These are phyloP conservation scores for Pseudococcus longispinus DNA, from an alignment of 2,888 invertebrate species.

Conservation along the genomic window DNA sequence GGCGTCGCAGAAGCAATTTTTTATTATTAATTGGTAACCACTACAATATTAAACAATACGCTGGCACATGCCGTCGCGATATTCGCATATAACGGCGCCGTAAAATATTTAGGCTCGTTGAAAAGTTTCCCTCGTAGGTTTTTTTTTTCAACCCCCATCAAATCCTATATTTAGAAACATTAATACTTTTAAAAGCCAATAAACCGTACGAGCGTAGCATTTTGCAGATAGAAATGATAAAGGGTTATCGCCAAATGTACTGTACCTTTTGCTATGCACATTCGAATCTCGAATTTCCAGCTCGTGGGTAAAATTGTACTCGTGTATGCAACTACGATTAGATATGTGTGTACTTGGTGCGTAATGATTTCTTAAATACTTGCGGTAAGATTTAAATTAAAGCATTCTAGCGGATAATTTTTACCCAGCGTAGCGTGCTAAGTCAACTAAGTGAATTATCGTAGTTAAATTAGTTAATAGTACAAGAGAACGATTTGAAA, in stretches of 20 bases:
- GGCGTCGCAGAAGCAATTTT: not conserved
- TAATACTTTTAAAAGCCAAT: conserved; percentile 31
- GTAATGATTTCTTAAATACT: not conserved
- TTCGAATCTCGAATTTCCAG: not conserved
- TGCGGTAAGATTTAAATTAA: not conserved
- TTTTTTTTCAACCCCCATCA: not conserved
- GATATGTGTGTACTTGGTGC: not conserved
- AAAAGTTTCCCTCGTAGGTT: conserved; percentile 9
- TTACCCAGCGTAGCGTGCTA: not conserved
- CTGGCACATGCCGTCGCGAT: conserved; percentile 14
- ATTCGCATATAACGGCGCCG: conserved; percentile 2
- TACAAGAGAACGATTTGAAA: not conserved
- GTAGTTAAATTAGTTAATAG: not conserved
- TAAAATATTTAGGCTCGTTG: conserved; percentile 6
- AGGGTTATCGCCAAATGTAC: not conserved
- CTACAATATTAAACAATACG: conserved; percentile 13
- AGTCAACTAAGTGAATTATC: not conserved
- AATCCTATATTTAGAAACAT: conserved; percentile 13
- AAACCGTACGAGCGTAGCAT: not conserved
- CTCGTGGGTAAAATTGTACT: no score
- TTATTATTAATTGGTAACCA: conserved; percentile 31
- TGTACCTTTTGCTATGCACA: not conserved
- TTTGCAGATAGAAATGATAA: not conserved
- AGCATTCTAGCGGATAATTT: not conserved
- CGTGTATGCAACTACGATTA: no score